A percentile compares a stretch with the other conserved stretches of the same genome.
Conservation (phyloP, 2,888 invertebrate genomes). For the Conomelus anceps region DNA sequence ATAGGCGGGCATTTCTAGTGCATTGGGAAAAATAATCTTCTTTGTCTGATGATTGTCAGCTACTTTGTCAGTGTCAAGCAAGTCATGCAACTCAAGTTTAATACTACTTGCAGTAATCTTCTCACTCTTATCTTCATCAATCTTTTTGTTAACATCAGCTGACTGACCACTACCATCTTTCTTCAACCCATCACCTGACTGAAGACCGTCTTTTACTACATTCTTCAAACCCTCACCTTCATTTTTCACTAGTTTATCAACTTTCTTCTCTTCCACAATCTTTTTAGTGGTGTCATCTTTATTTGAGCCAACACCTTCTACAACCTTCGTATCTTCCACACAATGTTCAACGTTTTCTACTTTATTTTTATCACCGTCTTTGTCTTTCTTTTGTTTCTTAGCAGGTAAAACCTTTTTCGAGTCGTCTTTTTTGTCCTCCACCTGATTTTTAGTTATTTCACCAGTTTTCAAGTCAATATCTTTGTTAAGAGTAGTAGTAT, state of each 20-base stretch:
- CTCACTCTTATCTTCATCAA: neutral
- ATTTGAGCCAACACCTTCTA: too few species aligned
- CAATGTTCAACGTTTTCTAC: too few species aligned
- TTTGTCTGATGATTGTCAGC: neutral
- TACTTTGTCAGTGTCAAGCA: neutral
- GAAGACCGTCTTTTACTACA: neutral
- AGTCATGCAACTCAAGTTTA: neutral
- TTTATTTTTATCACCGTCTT: too few species aligned
- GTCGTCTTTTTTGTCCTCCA: neutral
- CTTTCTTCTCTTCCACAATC: neutral
- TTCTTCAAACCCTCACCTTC: neutral
- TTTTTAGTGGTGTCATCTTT: too few species aligned
- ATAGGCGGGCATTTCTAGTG: too few species aligned
- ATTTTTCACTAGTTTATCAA: neutral
- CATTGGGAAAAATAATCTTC: too few species aligned
- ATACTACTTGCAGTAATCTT: neutral
- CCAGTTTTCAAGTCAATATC: too few species aligned
- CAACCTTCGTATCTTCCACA: too few species aligned
- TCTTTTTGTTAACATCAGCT: neutral
- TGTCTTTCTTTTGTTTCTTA: neutral
- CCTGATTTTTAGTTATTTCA: too few species aligned
- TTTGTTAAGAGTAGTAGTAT: too few species aligned
- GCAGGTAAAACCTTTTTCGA: neutral
- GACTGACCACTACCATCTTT: neutral
- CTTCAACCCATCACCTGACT: neutral